A percentile compares a stretch with the other conserved stretches of the same genome.
These are phyloP conservation scores for Bos taurus DNA, from an alignment of 2,113 vertebrate genomes.

Conservation along the genomic window ARS-UCD2.0 NC_037347.1:47788001-47788500, in stretches of 20 bases:
- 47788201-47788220: background rate
- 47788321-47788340: background rate
- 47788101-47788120: background rate
- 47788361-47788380: background rate
- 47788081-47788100: background rate
- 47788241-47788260: background rate
- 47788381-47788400: background rate
- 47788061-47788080: background rate
- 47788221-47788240: background rate
- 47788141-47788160: background rate
- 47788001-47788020: background rate
- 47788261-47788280: background rate
- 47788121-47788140: background rate
- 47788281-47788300: background rate
- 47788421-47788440: background rate
- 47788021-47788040: background rate
- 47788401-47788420: background rate
- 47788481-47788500: background rate
- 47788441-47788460: background rate
- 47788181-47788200: background rate
- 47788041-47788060: background rate
- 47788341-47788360: background rate
- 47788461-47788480: background rate
- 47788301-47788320: rapidly evolving
- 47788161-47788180: background rate